Percentiles rank a stretch among this genome's conserved stretches.
These are phyloP conservation scores for Aphrophora alni DNA, from an alignment of 2,888 invertebrate genomes.

Conservation along the genomic window DNA sequence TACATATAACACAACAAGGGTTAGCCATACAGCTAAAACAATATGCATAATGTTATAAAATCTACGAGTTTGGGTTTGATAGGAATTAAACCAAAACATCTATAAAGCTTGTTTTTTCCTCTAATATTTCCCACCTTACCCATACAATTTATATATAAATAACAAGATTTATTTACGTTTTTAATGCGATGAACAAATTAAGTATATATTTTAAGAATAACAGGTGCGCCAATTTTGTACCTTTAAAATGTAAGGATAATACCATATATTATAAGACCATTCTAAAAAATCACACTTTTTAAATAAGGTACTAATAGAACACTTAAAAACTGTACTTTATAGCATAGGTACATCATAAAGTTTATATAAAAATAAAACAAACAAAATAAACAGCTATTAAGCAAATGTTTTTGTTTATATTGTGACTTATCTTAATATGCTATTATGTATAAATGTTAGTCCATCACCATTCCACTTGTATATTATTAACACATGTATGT, in stretches of 20 bases:
- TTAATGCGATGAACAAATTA: not conserved
- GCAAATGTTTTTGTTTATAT: not conserved
- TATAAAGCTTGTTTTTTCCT: not conserved
- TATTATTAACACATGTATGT: slow-evolving; percentile 28
- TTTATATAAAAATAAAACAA: not conserved
- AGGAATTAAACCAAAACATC: not conserved
- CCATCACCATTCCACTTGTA: not conserved
- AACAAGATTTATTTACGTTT: not conserved
- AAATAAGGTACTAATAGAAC: not conserved
- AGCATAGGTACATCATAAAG: not conserved
- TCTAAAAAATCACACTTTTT: not conserved
- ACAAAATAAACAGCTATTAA: not conserved
- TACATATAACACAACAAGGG: not conserved
- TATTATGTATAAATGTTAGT: not conserved
- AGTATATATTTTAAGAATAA: not conserved
- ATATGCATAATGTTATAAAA: not conserved
- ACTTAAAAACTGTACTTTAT: not conserved
- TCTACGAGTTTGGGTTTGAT: not conserved
- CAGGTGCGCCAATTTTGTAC: not conserved
- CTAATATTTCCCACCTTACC: not conserved
- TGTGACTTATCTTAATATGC: not conserved
- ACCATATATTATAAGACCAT: not conserved
- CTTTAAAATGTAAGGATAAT: not conserved
- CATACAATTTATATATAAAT: not conserved
- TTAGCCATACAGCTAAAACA: not conserved